Evolutionary conservation across 2,797 vertebrate species (phyloP).

Genomic region (Nasua narica): DNA sequence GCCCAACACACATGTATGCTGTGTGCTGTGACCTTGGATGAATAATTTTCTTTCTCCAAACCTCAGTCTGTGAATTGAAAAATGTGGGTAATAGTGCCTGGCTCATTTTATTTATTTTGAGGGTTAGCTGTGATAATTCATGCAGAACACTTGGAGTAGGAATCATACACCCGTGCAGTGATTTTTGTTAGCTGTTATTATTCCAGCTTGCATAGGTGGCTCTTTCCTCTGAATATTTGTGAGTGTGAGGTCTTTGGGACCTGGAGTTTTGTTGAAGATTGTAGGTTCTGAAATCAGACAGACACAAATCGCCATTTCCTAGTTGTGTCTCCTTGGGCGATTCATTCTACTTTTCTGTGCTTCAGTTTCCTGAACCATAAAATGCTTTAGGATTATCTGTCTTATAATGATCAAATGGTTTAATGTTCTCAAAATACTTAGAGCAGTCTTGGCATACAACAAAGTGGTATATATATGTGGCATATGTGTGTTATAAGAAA

Average conservation of each 20-base stretch:
- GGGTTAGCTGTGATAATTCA: not conserved
- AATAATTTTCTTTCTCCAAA: not conserved
- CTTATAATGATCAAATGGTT: not conserved
- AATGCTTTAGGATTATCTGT: not conserved
- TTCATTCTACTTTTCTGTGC: not conserved
- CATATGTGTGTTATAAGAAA: not conserved
- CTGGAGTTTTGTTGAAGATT: not conserved
- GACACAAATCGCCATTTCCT: not conserved
- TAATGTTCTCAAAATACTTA: not conserved
- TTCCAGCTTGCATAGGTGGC: not conserved
- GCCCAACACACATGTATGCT: not conserved
- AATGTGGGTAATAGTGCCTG: not conserved
- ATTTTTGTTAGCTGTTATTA: not conserved
- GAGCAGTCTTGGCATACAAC: not conserved
- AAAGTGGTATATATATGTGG: not conserved
- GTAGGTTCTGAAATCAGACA: not conserved
- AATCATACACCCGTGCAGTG: fast-evolving
- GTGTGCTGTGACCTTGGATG: too few species aligned
- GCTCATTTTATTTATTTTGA: not conserved
- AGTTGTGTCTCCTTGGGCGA: not conserved
- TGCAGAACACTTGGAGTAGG: not conserved
- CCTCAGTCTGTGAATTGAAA: not conserved
- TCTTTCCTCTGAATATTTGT: not conserved
- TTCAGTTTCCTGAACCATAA: not conserved
- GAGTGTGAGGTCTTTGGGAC: not conserved